Percentiles rank a stretch among this genome's conserved stretches.
phyloP scores from a whole-genome alignment of 2,888 invertebrate genomes.

The Brachypterus glaber region DNA sequence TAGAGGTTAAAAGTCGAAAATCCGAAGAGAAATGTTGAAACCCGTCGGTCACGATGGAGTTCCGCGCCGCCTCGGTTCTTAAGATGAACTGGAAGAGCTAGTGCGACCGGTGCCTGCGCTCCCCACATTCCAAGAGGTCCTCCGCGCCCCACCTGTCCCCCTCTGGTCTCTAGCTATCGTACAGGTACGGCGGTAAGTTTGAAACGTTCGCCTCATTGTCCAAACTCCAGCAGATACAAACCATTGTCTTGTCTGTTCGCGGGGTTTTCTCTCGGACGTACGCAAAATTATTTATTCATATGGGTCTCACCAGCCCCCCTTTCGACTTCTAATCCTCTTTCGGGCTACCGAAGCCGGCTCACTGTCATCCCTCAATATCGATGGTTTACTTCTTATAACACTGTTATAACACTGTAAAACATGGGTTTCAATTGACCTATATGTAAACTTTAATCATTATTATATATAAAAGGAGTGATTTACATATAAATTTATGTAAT shows the following conservation, averaged over 20 bases:
- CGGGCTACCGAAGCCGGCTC: too few relatives aligned
- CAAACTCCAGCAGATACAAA: constrained; percentile 35
- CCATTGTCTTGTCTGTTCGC: constrained; percentile 40
- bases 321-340: too few relatives aligned
- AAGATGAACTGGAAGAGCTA: constrained; percentile 36
- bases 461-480: too few relatives aligned
- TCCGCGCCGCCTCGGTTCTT: constrained; percentile 32
- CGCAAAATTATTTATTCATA: constrained; percentile 37
- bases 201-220: constrained; percentile 29
- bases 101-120: constrained; percentile 36
- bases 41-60: constrained; percentile 10
- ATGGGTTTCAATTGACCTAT: too few relatives aligned
- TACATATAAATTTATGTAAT: too few relatives aligned
- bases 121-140: constrained; percentile 40
- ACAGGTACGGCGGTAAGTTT: constrained; percentile 35
- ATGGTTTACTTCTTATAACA: too few relatives aligned
- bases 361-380: too few relatives aligned
- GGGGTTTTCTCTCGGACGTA: constrained; percentile 33
- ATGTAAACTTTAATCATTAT: too few relatives aligned
- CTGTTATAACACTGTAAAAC: too few relatives aligned
- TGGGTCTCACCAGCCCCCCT: too few relatives aligned
- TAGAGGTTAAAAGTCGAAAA: background rate
- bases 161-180: constrained; percentile 14
- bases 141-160: constrained; percentile 36
- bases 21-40: constrained; percentile 15